These are phyloP conservation scores for Atta texana DNA, from an alignment of 1,140 invertebrate genomes.

Conservation along the genomic window DNA sequence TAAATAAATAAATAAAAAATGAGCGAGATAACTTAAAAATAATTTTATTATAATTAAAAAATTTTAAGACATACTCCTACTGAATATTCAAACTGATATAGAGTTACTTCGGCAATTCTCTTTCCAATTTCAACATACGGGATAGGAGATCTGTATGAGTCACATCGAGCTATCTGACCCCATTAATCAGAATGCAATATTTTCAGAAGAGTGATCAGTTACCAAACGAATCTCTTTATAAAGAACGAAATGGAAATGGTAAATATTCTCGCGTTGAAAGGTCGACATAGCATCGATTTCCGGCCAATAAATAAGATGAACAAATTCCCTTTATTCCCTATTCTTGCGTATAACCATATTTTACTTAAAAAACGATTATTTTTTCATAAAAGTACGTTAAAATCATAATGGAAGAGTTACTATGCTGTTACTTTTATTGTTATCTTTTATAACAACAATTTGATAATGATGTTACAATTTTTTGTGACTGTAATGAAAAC, in stretches of 20 bases:
- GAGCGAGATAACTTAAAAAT: no score
- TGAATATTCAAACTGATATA: not conserved
- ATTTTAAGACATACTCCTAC: not conserved
- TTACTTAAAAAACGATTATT: slow-evolving; percentile 10
- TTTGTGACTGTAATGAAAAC: no score
- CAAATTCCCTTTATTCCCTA: slow-evolving; percentile 3
- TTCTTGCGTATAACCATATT: not conserved
- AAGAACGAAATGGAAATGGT: slow-evolving; percentile 29
- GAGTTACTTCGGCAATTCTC: slow-evolving; percentile 17
- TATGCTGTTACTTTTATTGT: no score
- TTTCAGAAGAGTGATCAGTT: slow-evolving; percentile 63
- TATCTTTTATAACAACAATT: no score
- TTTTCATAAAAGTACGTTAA: not conserved
- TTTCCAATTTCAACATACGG: slow-evolving; percentile 44
- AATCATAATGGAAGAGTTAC: no score
- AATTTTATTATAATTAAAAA: not conserved
- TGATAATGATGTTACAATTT: no score
- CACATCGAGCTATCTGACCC: slow-evolving; percentile 52
- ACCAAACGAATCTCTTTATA: slow-evolving; percentile 57
- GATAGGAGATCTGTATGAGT: slow-evolving; percentile 61
- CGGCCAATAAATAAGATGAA: slow-evolving; percentile 23
- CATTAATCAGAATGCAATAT: slow-evolving; percentile 63
- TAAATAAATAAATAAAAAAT: no score
- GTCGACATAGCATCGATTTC: slow-evolving; percentile 17
- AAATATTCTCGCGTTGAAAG: slow-evolving; percentile 1